A percentile compares a stretch with the other conserved stretches of the same genome.
Conservation (phyloP, 2,888 invertebrate species). For the Rhopalosiphum nymphaeae region DNA sequence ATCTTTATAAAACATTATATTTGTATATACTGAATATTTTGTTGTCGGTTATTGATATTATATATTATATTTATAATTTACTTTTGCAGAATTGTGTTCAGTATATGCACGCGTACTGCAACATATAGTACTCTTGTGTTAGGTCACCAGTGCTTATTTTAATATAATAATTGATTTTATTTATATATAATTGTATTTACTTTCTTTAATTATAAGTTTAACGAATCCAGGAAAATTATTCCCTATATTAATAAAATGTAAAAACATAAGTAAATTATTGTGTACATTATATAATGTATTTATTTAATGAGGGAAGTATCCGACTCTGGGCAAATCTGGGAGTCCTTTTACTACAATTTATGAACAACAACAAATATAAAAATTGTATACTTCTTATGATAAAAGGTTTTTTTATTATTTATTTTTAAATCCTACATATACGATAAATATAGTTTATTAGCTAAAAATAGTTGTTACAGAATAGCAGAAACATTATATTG, state of each 20-base stretch:
- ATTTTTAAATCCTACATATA: neutral
- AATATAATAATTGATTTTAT: neutral
- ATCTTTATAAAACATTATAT: neutral
- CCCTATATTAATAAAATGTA: neutral
- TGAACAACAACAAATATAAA: neutral
- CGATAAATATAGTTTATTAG: neutral
- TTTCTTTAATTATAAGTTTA: neutral
- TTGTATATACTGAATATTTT: neutral
- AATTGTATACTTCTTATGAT: neutral
- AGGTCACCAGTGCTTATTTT: neutral
- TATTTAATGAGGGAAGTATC: too few species aligned
- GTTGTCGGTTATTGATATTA: neutral
- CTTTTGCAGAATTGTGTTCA: neutral
- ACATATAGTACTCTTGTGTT: neutral
- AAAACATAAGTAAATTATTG: neutral
- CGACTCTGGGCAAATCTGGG: too few species aligned
- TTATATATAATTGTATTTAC: neutral
- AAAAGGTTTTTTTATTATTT: neutral
- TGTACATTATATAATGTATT: too few species aligned
- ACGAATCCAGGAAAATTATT: neutral
- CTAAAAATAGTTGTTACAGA: neutral
- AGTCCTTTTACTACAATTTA: too few species aligned
- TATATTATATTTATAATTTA: neutral
- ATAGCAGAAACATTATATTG: too few species aligned
- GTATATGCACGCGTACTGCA: neutral